phyloP scores from a whole-genome alignment of 2,888 invertebrate species.

The Rapana venosa region DNA sequence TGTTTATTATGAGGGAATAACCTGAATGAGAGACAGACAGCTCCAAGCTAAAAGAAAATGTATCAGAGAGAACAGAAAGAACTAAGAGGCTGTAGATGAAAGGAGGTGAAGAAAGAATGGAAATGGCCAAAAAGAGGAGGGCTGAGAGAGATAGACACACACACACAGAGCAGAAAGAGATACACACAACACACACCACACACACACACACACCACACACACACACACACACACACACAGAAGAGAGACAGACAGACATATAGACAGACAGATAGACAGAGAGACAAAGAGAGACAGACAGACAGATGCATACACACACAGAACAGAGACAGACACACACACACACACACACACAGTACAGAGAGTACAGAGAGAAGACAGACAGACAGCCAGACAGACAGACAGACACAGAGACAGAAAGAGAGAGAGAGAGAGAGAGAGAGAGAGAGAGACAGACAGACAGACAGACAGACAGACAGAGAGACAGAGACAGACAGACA shows the following conservation, averaged over 20 bases:
- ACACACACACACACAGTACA: not conserved
- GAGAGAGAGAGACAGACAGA: not conserved
- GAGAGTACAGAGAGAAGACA: conserved; percentile 1
- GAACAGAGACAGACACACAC: not conserved
- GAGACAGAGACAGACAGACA: not conserved
- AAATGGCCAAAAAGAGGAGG: too few relatives aligned
- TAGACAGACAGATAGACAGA: not conserved
- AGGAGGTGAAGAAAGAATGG: too few relatives aligned
- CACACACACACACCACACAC: not conserved
- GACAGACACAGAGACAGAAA: conserved; percentile 4
- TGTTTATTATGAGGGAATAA: too few relatives aligned
- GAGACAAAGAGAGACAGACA: not conserved
- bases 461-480: not conserved
- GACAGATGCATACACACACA: not conserved
- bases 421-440: not conserved
- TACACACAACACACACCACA: not conserved
- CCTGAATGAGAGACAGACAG: too few relatives aligned
- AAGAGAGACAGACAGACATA: not conserved
- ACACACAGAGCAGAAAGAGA: not conserved
- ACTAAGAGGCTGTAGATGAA: too few relatives aligned
- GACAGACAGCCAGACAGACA: not conserved
- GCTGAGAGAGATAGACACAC: not conserved
- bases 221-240: not conserved
- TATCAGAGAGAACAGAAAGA: too few relatives aligned
- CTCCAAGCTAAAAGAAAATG: too few relatives aligned